These are phyloP conservation scores for Dicycla oo DNA, from an alignment of 2,888 invertebrate genomes.

Conservation along the genomic window DNA sequence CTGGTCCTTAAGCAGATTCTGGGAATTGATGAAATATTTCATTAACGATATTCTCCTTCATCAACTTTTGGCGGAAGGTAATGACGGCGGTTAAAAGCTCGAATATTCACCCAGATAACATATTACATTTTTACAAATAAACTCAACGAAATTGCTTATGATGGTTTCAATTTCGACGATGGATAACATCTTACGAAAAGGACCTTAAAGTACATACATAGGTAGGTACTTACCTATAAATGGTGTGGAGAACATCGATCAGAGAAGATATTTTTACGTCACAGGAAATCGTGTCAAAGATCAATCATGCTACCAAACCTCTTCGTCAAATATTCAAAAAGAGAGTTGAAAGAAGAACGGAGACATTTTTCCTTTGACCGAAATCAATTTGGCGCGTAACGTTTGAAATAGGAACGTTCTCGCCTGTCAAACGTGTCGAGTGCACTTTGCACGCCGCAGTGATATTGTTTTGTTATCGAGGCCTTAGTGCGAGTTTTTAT, in stretches of 20 bases:
- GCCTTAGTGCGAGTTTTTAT: too few relatives aligned
- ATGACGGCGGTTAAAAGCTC: too few relatives aligned
- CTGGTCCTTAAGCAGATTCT: too few relatives aligned
- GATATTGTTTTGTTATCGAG: slow-evolving; percentile 36
- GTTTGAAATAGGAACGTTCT: slow-evolving; percentile 64
- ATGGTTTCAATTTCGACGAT: background rate
- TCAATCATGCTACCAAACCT: slow-evolving; percentile 4
- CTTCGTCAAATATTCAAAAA: slow-evolving; percentile 34
- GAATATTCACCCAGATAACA: too few relatives aligned
- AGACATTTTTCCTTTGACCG: slow-evolving; percentile 51
- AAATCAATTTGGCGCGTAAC: slow-evolving; percentile 53
- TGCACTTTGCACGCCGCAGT: slow-evolving; percentile 38
- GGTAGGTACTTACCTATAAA: too few relatives aligned
- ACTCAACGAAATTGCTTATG: too few relatives aligned
- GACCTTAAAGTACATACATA: background rate
- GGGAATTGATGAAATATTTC: too few relatives aligned
- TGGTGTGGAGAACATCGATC: too few relatives aligned
- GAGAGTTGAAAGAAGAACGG: slow-evolving; percentile 12
- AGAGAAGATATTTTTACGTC: background rate
- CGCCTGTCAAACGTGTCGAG: slow-evolving; percentile 58
- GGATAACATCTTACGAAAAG: background rate
- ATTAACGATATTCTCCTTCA: too few relatives aligned
- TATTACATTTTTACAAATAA: too few relatives aligned
- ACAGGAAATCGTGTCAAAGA: slow-evolving; percentile 12
- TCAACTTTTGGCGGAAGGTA: too few relatives aligned